Evolutionary conservation across 2,888 invertebrate species (phyloP).

Genomic region (Trissolcus brochymenae): DNA sequence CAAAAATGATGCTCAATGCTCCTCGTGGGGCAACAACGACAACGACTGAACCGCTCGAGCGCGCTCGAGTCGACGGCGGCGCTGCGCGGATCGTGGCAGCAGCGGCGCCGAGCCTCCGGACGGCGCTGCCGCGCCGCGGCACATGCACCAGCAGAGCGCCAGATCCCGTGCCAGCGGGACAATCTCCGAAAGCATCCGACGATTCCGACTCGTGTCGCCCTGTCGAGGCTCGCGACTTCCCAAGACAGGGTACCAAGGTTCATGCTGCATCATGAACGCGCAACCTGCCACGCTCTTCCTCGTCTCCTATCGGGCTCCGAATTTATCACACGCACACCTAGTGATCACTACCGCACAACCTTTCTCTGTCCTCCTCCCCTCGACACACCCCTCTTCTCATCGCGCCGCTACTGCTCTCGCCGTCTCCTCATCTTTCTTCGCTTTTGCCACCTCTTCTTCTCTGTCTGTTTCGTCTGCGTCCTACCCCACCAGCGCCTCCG

Average conservation of each 20-base stretch:
- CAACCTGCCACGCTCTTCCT: constrained; percentile 56
- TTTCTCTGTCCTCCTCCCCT: neutral
- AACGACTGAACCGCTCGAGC: constrained; percentile 23
- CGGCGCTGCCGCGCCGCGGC: constrained; percentile 60
- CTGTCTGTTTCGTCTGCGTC: neutral
- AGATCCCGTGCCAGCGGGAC: constrained; percentile 51
- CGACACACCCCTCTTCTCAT: constrained; percentile 4
- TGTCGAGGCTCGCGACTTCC: constrained; percentile 74
- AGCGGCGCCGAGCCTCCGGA: constrained; percentile 58
- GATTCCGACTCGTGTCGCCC: constrained; percentile 64
- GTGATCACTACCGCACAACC: no score
- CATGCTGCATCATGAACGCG: constrained; percentile 75
- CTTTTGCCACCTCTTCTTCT: neutral
- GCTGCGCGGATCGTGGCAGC: constrained; percentile 46
- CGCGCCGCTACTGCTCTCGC: neutral
- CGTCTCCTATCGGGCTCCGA: constrained; percentile 40
- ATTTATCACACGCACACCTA: no score
- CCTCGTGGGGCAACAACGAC: constrained; percentile 31
- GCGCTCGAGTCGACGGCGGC: constrained; percentile 58
- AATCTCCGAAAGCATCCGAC: constrained; percentile 64
- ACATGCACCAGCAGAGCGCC: constrained; percentile 57
- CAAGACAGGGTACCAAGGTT: constrained; percentile 73
- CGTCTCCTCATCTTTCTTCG: constrained; percentile 24
- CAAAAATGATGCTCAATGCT: constrained; percentile 37
- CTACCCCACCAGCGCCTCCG: neutral